Base-by-base conservation (phyloP, 2,888 invertebrate genomes). In the Resseliella maxima region DNA sequence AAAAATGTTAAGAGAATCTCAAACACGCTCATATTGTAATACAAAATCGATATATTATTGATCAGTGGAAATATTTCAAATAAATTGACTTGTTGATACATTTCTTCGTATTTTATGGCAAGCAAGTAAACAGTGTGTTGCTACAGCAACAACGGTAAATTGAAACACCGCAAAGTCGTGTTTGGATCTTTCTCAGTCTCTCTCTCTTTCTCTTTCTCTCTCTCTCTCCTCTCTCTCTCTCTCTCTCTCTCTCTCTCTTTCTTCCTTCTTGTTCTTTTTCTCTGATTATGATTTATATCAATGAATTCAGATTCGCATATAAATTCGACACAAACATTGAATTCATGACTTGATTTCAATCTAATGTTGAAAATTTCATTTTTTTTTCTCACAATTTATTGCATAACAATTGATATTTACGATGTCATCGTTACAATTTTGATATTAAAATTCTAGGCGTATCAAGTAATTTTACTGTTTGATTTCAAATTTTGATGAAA, bases 21-120 rank as follows among this genome's bases (percentile, higher is more conserved):
- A 8, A 72, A 72, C 72, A 72, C 72, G 72, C 72, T 72, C 72
- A 72, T 31, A 72, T 72, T 31, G 72, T 31, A 31, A 31, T 35
- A 15, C 31, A 72, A 72, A 27, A 31, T 72, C 72, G 72, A 72
- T 72, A 72, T 72, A 72, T 72, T 72, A 15, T 31, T 31, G 72
- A 31, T 72, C 72, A 31, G 35, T 2, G 72, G n/a, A 72, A 35
- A 72, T 72, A 72, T 72, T 72, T 72, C 31, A 72, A 72, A 72
- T 72, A 72, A 72, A 72, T 72, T 72, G 72, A 72, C 72, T 72
- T 72, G 72, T 72, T 72, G 72, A 72, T 31, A 72, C 72, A 72
- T 72, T 72, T 72, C 72, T 72, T 31, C 72, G 72, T 31, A n/a
- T 72, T 72, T 31, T 72, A 12, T 31, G 35, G 1, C 31, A 31